Percentiles rank a stretch among this genome's conserved stretches.
phyloP scores from a whole-genome alignment of 2,797 vertebrate genomes.

The Pseudopleuronectes americanus region DNA sequence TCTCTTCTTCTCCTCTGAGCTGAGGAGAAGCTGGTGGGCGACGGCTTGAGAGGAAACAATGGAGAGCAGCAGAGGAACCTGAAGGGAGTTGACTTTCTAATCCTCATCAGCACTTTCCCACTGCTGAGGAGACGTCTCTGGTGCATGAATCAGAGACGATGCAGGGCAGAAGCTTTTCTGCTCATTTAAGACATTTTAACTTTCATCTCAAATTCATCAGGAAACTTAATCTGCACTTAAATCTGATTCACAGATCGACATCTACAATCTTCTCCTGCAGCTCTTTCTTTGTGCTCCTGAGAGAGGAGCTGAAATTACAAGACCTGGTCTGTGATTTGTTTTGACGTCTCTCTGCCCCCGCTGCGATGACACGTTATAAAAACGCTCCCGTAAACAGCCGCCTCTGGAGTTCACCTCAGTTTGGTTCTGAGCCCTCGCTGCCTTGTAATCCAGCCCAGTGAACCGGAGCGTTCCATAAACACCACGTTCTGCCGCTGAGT shows the following conservation, averaged over 20 bases:
- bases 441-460: slow-evolving; percentile 27
- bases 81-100: slow-evolving; percentile 50
- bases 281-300: neutral
- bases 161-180: neutral
- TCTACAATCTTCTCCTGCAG: no score
- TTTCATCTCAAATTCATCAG: no score
- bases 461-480: slow-evolving; percentile 19
- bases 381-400: slow-evolving; percentile 35
- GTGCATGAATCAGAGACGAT: neutral
- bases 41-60: slow-evolving; percentile 30
- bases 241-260: neutral
- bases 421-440: neutral
- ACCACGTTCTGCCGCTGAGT: neutral
- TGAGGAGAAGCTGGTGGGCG: slow-evolving; percentile 25
- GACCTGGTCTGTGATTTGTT: slow-evolving; percentile 30
- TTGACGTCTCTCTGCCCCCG: slow-evolving; percentile 23
- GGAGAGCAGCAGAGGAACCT: slow-evolving; percentile 25
- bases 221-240: no score
- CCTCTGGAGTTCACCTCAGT: no score
- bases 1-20: neutral
- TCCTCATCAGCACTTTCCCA: slow-evolving; percentile 52
- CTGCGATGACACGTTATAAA: slow-evolving; percentile 27
- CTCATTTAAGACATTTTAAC: no score
- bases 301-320: slow-evolving; percentile 39
- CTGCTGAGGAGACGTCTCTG: slow-evolving; percentile 5